Conservation (phyloP, 2,888 invertebrate genomes). For the Agonopterix arenella region DNA sequence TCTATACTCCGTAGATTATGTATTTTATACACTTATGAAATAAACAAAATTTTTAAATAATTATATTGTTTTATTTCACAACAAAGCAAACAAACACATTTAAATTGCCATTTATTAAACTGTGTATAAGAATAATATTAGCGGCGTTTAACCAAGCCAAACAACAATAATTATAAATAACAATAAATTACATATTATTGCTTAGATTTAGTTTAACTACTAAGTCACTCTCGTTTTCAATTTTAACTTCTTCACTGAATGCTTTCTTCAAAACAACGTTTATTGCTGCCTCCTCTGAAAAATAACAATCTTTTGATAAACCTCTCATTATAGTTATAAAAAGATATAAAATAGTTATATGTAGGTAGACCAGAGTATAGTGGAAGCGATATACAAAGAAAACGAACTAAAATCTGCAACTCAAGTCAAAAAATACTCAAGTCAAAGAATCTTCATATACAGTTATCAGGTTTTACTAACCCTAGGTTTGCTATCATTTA, state of each 20-base stretch:
- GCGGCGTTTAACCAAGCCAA: constrained; percentile 27
- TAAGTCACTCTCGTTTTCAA: constrained; percentile 67
- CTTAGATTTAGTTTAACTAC: constrained; percentile 58
- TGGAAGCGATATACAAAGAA: no score
- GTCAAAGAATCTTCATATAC: no score
- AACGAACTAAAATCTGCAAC: no score
- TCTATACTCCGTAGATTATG: no score
- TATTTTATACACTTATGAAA: no score
- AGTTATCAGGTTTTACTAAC: no score
- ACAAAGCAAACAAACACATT: background rate
- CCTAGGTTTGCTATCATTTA: no score
- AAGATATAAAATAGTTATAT: no score
- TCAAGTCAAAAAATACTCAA: no score
- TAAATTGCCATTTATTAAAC: constrained; percentile 20
- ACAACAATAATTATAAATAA: constrained; percentile 19
- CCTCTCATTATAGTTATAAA: no score
- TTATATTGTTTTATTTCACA: background rate
- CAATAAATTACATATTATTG: constrained; percentile 36
- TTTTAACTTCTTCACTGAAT: constrained; percentile 72
- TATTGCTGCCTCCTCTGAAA: constrained; percentile 79
- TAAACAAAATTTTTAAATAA: background rate
- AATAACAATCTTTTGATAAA: background rate
- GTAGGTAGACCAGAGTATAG: no score
- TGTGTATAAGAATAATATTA: constrained; percentile 41
- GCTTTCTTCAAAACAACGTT: constrained; percentile 75